Evolutionary conservation across 1,140 invertebrate genomes (phyloP), one percentile per base, ranked within the genome.

Genomic region (Arctopsyche grandis): DNA sequence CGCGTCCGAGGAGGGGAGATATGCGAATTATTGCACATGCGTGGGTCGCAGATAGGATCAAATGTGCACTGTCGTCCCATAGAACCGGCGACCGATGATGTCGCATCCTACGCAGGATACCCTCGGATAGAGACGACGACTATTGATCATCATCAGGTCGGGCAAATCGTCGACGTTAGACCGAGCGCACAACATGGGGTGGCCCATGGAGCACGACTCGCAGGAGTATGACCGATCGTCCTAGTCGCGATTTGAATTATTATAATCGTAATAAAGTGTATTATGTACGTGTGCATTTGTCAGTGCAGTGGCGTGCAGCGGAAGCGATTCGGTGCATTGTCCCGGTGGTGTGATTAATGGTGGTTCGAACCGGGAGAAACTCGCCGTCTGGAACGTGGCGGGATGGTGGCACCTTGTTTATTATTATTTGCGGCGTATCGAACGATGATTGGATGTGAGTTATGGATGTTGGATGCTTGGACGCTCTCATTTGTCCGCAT

Each of bases 31-130:
- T 60, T 60, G 21, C 56, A 16, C 1, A n/a, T 1, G 56, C 56
- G 56, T 60, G 56, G 56, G 56, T 16, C 56, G n/a, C 56, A 60
- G 56, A 60, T 60, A 60, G 14, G 56, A 60, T 60, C 56, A 21
- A 19, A 60, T 38, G 29, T 38, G 29, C 29, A 38, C 29, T 38
- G 29, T 38, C 29, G 29, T 7, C 7, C 29, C 29, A 38, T 38
- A 38, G 29, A 38, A 38, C 29, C 29, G 29, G 29, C 29, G 29
- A 19, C 56, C 14, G 56, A 60, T 60, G 56, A 60, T 60, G 56
- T 60, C 16, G n/a, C 56, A 19, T 60, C 56, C 56, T 60, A 60
- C 56, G 56, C 56, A 60, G 56, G 56, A 60, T 60, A 60, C n/a
- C 21, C 29, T 60, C 56, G 56, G 29, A 38, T 38, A 38, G 29